Evolutionary conservation across 2,888 invertebrate species (phyloP).

Genomic region (Augiades crinisus): DNA sequence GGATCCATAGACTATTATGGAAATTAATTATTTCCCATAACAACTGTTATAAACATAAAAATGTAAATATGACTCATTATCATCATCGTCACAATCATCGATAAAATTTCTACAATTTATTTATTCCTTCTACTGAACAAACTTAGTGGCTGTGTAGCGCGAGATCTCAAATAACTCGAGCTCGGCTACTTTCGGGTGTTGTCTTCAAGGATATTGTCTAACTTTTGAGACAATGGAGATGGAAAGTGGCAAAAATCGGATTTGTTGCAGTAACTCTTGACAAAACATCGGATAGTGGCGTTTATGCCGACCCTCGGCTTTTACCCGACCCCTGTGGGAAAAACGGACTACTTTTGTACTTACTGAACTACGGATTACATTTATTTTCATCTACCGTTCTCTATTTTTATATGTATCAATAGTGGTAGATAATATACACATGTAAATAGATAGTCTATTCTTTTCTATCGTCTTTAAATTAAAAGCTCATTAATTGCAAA

Average conservation of each 20-base stretch:
- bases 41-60: too few relatives aligned
- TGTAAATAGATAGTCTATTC: too few relatives aligned
- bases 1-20: too few relatives aligned
- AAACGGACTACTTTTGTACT: not conserved
- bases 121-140: not conserved
- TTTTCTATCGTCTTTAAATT: too few relatives aligned
- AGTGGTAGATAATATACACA: too few relatives aligned
- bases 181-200: constrained; percentile 1
- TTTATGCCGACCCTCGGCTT: constrained; percentile 1
- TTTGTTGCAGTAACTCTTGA: constrained; percentile 8
- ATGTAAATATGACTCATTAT: too few relatives aligned
- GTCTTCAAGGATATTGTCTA: constrained; percentile 19
- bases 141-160: not conserved
- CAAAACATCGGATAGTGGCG: constrained; percentile 3
- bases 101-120: not conserved
- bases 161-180: constrained; percentile 2
- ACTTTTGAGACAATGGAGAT: constrained; percentile 20
- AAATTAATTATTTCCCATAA: too few relatives aligned
- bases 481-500: too few relatives aligned
- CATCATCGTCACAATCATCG: too few relatives aligned
- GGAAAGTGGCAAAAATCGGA: constrained; percentile 19
- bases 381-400: too few relatives aligned
- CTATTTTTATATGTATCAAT: too few relatives aligned
- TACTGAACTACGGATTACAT: too few relatives aligned
- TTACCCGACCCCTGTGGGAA: not conserved